These are phyloP conservation scores for Euura lappo DNA, from an alignment of 1,140 invertebrate species.

Conservation along the genomic window DNA sequence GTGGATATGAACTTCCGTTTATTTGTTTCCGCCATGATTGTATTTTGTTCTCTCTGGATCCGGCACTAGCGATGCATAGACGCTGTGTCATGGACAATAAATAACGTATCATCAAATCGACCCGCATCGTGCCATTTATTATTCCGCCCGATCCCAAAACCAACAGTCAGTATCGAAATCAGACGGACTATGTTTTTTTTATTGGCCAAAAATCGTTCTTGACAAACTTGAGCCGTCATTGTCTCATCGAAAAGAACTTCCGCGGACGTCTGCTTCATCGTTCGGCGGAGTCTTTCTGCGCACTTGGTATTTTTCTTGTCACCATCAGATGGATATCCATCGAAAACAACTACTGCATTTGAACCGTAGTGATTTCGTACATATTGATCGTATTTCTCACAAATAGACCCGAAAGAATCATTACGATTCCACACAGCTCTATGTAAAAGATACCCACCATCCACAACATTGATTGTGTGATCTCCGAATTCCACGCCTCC, in stretches of 20 bases:
- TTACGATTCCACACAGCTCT: constrained; percentile 39
- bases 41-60: too few species aligned
- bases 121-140: too few species aligned
- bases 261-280: neutral
- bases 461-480: constrained; percentile 25
- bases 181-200: constrained; percentile 18
- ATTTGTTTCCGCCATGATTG: too few species aligned
- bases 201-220: constrained; percentile 26
- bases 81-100: too few species aligned
- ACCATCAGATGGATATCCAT: constrained; percentile 26
- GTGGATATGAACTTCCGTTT: too few species aligned
- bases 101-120: too few species aligned
- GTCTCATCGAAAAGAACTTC: constrained; percentile 20
- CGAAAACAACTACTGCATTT: constrained; percentile 23
- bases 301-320: constrained; percentile 18
- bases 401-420: constrained; percentile 43
- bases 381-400: constrained; percentile 47
- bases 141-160: too few species aligned
- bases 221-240: constrained; percentile 8
- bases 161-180: neutral
- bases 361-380: constrained; percentile 18
- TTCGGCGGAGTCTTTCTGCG: constrained; percentile 22
- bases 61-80: too few species aligned
- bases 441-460: constrained; percentile 44
- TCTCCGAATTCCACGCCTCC: neutral